Conservation (phyloP, 2,797 vertebrate genomes). For the Phoxinus dragarum region DNA sequence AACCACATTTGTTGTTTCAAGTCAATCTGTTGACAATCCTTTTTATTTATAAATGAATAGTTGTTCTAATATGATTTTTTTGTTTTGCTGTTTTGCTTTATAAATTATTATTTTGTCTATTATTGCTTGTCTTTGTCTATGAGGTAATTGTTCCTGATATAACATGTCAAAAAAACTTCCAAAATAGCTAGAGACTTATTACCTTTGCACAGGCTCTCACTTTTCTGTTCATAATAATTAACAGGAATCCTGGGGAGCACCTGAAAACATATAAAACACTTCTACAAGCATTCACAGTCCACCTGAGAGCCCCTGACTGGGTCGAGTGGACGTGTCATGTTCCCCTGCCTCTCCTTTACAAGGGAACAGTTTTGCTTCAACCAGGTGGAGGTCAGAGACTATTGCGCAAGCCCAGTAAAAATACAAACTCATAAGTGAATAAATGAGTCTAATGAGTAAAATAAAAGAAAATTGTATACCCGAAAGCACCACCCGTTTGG, state of each 20-base stretch:
- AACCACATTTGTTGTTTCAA: background rate
- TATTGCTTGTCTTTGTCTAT: background rate
- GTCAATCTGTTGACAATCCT: background rate
- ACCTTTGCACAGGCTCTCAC: background rate
- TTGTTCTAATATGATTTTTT: background rate
- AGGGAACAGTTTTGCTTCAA: conserved; percentile 63
- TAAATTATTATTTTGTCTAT: background rate
- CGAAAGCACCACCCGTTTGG: conserved; percentile 65
- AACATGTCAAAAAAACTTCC: background rate
- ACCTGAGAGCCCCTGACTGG: conserved; percentile 25
- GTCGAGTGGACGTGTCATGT: conserved; percentile 47
- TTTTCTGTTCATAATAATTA: conserved; percentile 9
- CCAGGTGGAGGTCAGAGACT: conserved; percentile 65
- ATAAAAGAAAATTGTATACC: conserved; percentile 74
- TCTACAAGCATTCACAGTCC: conserved; percentile 18
- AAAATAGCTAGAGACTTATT: background rate
- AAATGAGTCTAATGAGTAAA: conserved; percentile 75
- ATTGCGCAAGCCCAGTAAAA: conserved; percentile 66
- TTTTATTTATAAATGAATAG: background rate
- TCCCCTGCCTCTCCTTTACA: conserved; percentile 62
- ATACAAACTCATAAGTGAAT: conserved; percentile 72
- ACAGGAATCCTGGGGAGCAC: background rate
- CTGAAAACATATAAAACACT: conserved; percentile 27
- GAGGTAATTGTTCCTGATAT: background rate
- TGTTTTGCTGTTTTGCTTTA: background rate